Conservation (phyloP, 2,113 vertebrate genomes). For the Heterotilapia buettikoferi region DNA sequence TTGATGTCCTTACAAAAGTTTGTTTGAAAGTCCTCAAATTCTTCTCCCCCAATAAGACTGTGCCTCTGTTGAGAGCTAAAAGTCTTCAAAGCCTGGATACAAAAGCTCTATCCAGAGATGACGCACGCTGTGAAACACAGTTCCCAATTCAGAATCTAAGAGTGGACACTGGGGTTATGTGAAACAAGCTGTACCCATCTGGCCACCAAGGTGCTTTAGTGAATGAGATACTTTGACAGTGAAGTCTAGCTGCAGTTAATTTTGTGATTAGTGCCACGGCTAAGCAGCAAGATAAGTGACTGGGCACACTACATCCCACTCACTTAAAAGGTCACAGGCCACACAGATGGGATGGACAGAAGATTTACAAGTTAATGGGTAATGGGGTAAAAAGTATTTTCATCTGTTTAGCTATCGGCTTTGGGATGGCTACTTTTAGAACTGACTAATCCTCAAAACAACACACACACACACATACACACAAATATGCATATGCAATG, state of each 20-base stretch:
- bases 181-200: background rate
- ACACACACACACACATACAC: background rate
- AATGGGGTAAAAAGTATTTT: background rate
- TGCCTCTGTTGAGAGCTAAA: background rate
- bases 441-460: background rate
- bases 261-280: background rate
- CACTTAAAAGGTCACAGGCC: background rate
- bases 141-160: background rate
- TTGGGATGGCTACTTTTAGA: background rate
- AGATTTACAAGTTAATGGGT: conserved; percentile 15
- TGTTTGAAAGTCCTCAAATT: background rate
- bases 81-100: background rate
- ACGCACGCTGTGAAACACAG: background rate
- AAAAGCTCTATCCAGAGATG: background rate
- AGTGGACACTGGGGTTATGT: background rate
- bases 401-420: background rate
- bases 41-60: background rate
- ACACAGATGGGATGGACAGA: conserved; percentile 6
- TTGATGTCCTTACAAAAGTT: background rate
- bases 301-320: background rate
- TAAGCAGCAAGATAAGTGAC: background rate
- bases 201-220: background rate
- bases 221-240: background rate
- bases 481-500: background rate
- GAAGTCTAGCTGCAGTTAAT: background rate